These are phyloP conservation scores for Diorhabda sublineata DNA, from an alignment of 1,140 invertebrate species.

Conservation along the genomic window DNA sequence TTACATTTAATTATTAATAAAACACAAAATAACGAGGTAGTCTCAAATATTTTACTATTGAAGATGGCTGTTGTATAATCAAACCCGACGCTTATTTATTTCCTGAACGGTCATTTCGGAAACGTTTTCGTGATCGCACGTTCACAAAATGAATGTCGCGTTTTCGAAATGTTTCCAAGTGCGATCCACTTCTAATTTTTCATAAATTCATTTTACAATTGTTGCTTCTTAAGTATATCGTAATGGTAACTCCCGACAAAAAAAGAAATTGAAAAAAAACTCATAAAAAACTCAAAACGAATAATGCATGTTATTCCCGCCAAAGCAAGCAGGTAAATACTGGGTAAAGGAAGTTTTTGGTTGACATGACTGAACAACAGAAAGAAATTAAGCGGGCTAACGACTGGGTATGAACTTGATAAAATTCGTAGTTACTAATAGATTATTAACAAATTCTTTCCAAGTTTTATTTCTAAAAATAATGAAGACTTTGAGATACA, in stretches of 20 bases:
- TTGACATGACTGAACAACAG: not conserved
- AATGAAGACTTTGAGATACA: too few species aligned
- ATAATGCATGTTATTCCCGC: too few species aligned
- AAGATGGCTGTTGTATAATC: too few species aligned
- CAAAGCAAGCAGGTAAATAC: too few species aligned
- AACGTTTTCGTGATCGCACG: not conserved
- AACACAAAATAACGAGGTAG: too few species aligned
- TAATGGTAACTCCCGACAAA: not conserved
- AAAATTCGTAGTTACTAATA: not conserved
- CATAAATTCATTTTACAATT: not conserved
- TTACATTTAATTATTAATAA: too few species aligned
- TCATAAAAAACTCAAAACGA: not conserved
- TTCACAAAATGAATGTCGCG: not conserved
- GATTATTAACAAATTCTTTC: too few species aligned
- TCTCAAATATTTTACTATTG: too few species aligned
- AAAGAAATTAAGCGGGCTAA: not conserved
- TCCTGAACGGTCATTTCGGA: conserved; percentile 1
- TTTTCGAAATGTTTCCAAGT: not conserved
- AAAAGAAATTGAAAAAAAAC: not conserved
- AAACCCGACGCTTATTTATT: not conserved
- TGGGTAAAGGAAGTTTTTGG: too few species aligned
- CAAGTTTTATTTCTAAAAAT: too few species aligned
- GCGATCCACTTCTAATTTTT: not conserved
- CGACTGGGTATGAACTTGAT: not conserved
- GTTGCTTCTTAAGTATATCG: not conserved